phyloP scores from a whole-genome alignment of 1,140 invertebrate genomes.

The Ylistrum balloti region DNA sequence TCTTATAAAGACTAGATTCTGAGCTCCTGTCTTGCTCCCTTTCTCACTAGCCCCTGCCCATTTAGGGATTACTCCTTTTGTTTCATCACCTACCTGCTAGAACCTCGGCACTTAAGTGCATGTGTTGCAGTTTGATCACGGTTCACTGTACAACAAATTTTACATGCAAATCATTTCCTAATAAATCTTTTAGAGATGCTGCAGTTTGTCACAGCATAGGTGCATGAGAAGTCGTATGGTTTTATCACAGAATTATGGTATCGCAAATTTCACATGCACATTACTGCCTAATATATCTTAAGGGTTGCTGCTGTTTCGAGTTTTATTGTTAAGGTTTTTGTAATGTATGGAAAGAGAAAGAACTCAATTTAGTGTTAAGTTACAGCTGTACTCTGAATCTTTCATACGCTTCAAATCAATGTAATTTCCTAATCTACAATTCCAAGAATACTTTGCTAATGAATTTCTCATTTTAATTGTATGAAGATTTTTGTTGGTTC shows the following conservation, averaged over 20 bases:
- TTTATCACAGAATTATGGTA: background rate
- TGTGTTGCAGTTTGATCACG: no score
- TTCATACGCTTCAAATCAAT: background rate
- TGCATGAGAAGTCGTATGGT: background rate
- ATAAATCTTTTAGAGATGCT: no score
- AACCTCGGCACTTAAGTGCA: background rate
- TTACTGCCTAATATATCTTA: background rate
- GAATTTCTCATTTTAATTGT: background rate
- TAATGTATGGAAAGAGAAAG: background rate
- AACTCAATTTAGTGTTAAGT: background rate
- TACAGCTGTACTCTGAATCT: background rate
- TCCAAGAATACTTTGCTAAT: no score
- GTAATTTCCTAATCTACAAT: slow-evolving; percentile 3
- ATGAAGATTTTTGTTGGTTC: background rate
- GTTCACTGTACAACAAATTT: no score
- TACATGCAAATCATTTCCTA: no score
- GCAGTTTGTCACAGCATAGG: background rate
- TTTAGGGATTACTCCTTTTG: no score
- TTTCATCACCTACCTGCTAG: no score
- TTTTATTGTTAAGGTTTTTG: background rate
- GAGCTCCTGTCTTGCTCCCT: no score
- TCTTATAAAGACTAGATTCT: no score
- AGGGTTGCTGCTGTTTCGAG: background rate
- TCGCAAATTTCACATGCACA: background rate
- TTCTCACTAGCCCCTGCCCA: no score